These are phyloP conservation scores for Cephalopholis sonnerati DNA, from an alignment of 2,113 vertebrate genomes.

Conservation along the genomic window DNA sequence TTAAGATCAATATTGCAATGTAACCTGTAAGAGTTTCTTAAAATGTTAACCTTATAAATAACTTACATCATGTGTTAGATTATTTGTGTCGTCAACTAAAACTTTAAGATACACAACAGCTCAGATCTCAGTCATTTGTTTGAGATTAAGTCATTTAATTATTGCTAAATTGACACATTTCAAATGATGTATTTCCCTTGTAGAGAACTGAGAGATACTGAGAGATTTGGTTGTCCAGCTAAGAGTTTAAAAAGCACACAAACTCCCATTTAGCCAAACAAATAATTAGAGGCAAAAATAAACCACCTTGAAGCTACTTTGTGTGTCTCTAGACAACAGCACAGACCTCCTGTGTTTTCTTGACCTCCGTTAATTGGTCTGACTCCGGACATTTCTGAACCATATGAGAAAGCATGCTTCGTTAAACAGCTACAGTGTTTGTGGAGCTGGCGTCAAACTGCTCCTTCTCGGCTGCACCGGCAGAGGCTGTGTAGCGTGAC, in stretches of 20 bases:
- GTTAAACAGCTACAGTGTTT: slow-evolving; percentile 64
- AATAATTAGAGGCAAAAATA: not conserved
- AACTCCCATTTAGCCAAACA: not conserved
- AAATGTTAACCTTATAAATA: no score
- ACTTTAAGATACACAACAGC: no score
- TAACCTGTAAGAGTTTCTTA: no score
- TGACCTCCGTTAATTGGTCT: slow-evolving; percentile 65
- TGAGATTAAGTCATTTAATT: no score
- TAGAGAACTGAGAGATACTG: not conserved
- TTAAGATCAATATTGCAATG: no score
- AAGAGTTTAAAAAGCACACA: slow-evolving; percentile 11
- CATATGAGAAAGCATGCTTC: slow-evolving; percentile 70
- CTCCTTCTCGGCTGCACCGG: slow-evolving; percentile 53
- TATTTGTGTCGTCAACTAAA: no score
- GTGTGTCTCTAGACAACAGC: not conserved
- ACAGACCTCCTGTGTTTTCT: slow-evolving; percentile 43
- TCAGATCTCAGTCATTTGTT: no score
- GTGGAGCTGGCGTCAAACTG: slow-evolving; percentile 46
- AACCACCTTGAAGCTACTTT: slow-evolving; percentile 19
- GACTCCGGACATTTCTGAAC: slow-evolving; percentile 60
- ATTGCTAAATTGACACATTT: no score
- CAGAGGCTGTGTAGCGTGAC: slow-evolving; percentile 69
- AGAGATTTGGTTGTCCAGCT: not conserved
- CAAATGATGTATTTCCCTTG: no score
- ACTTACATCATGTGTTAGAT: no score